Percentiles rank a stretch among this genome's conserved stretches.
phyloP scores from a whole-genome alignment of 2,888 invertebrate genomes.

The Synanthedon myopaeformis region DNA sequence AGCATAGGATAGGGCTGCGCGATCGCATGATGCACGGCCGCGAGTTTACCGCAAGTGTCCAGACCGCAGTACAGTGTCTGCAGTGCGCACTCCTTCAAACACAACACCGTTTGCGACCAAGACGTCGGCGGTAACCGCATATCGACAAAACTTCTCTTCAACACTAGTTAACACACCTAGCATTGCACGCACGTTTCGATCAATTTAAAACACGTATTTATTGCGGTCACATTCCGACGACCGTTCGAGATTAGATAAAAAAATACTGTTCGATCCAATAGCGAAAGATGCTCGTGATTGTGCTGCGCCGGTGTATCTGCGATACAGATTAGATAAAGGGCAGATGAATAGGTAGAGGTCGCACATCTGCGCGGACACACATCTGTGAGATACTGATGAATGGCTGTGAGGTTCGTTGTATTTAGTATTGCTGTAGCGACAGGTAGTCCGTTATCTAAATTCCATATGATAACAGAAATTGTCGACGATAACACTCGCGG shows the following conservation, averaged over 20 bases:
- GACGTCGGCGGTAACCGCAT: slow-evolving; percentile 16
- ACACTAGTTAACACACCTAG: slow-evolving; percentile 1
- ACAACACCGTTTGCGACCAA: slow-evolving; percentile 37
- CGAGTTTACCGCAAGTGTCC: slow-evolving; percentile 34
- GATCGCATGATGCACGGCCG: slow-evolving; percentile 33
- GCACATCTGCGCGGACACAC: slow-evolving; percentile 32
- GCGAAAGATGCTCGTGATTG: slow-evolving; percentile 49
- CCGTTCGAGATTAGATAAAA: slow-evolving; percentile 29
- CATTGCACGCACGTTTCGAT: background rate
- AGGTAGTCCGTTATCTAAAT: slow-evolving; percentile 26
- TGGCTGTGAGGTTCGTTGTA: slow-evolving; percentile 8
- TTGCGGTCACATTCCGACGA: slow-evolving; percentile 22
- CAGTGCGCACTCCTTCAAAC: slow-evolving; percentile 43
- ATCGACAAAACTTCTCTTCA: slow-evolving; percentile 1
- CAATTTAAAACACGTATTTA: slow-evolving; percentile 1
- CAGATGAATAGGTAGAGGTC: slow-evolving; percentile 23
- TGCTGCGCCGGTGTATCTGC: slow-evolving; percentile 34
- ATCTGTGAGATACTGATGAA: slow-evolving; percentile 15
- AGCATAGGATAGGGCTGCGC: slow-evolving; percentile 44
- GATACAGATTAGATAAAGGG: slow-evolving; percentile 40
- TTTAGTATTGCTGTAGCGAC: slow-evolving; percentile 23
- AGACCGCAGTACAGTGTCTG: slow-evolving; percentile 41
- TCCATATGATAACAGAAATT: slow-evolving; percentile 34
- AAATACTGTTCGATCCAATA: slow-evolving; percentile 29
- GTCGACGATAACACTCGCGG: slow-evolving; percentile 24